Base-by-base conservation (phyloP, 2,888 invertebrate genomes). In the Cryptus viduatorius region DNA sequence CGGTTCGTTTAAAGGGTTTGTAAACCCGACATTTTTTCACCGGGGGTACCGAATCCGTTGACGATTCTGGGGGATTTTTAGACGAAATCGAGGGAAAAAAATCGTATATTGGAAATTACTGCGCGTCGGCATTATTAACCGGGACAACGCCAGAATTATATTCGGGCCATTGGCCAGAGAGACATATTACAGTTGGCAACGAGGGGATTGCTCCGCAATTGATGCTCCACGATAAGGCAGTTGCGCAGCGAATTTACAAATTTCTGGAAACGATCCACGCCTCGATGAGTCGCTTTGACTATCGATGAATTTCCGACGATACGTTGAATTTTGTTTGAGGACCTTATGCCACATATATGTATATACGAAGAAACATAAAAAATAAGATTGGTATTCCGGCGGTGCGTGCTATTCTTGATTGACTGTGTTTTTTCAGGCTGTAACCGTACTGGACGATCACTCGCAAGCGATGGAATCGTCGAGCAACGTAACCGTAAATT, bases 371-470 rank as follows among this genome's bases (percentile, higher is more conserved):
- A 59, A 31, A 14, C 3, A 24, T 24, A 24, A 19, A 53, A 56
- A 61, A 31, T 59, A 24, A 3, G 14, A 10, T 61, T 31, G 14
- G 14, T 3, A 4, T 61, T 61, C 29, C 5, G 14, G 31, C 31
- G 14, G 29, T 14, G 31, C 29, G 61, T 61, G 31, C 5, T 14
- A 61, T 61, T 69, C 68, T 59, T 16, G 48, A 31, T 64, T 65
- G 75, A 79, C 65, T 82, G 72, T 68, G 79, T 78, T 10, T 12
- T 82, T 84, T 67, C 73, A 93, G 93, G 89, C 88, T 31, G 88
- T 93, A 48, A 90, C 92, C 31, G 89, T 89, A 81, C 86, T 91
- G 29, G 93, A 93, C 78, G 93, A 93, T 87, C 89, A 90, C 71
- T 85, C 88, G 50, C 93, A 93, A 86, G 90, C 89, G 64, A 92